Conservation (phyloP, 2,113 vertebrate genomes). For the Patagioenas fasciata region DNA sequence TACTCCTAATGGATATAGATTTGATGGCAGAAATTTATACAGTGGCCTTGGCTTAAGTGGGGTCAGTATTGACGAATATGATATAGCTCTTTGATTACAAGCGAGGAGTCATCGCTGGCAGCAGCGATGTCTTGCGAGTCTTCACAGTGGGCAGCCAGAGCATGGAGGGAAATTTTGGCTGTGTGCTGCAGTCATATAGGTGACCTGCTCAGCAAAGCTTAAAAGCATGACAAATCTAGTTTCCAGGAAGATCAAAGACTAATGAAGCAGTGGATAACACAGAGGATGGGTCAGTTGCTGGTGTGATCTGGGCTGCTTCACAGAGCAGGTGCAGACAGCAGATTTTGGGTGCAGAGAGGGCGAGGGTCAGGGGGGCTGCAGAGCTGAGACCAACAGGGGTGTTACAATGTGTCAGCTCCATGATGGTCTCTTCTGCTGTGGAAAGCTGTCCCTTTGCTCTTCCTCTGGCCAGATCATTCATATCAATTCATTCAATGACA, state of each 20-base stretch:
- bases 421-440: not conserved
- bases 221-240: not conserved
- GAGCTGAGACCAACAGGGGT: not conserved
- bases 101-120: accelerated
- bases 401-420: not conserved
- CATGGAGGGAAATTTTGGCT: not conserved
- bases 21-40: not conserved
- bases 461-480: not conserved
- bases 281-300: too few relatives aligned
- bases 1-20: not conserved
- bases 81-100: not conserved
- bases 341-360: not conserved
- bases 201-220: not conserved
- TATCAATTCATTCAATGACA: not conserved
- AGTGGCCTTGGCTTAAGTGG: not conserved
- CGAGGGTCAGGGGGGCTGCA: not conserved
- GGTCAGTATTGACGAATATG: not conserved
- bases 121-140: not conserved
- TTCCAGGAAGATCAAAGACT: not conserved
- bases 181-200: not conserved
- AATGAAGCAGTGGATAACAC: not conserved
- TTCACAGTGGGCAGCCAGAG: not conserved
- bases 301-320: not conserved
- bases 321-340: not conserved
- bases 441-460: not conserved